A percentile compares a stretch with the other conserved stretches of the same genome.
Evolutionary conservation across 2,113 vertebrate genomes (phyloP).

Genomic region (Chamaea fasciata): DNA sequence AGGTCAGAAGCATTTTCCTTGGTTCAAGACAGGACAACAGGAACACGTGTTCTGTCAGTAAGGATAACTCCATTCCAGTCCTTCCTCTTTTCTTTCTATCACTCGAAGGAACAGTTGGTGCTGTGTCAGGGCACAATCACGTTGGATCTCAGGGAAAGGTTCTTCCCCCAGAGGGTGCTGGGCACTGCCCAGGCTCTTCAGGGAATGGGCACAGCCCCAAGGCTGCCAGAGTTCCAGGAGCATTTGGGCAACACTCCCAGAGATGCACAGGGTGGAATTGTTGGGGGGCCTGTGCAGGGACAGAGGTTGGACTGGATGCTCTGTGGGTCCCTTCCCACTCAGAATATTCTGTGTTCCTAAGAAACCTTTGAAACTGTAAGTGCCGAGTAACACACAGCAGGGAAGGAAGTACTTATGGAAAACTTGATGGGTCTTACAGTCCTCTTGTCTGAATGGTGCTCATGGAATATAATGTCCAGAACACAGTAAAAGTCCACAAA

Average conservation of each 20-base stretch:
- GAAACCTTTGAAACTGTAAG: neutral
- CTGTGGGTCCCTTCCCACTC: neutral
- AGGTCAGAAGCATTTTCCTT: neutral
- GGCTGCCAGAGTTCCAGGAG: neutral
- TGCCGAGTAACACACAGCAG: rapidly evolving
- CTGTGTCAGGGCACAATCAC: rapidly evolving
- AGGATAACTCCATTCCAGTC: neutral
- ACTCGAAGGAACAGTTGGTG: rapidly evolving
- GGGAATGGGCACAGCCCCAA: neutral
- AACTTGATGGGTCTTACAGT: neutral
- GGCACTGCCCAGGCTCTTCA: neutral
- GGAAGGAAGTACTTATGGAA: neutral
- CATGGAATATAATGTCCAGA: neutral
- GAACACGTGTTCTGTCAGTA: neutral
- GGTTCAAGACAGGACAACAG: neutral
- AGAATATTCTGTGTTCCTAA: neutral
- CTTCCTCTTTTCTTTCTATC: neutral
- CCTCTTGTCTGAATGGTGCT: neutral
- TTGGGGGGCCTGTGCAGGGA: neutral
- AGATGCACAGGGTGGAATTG: neutral
- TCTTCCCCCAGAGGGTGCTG: neutral
- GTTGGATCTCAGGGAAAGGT: rapidly evolving
- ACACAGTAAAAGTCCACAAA: neutral
- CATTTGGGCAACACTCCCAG: rapidly evolving
- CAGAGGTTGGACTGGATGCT: neutral